Conservation (phyloP, 64 coral and sea anemone species). For the Catalaphyllia jardinei region DNA sequence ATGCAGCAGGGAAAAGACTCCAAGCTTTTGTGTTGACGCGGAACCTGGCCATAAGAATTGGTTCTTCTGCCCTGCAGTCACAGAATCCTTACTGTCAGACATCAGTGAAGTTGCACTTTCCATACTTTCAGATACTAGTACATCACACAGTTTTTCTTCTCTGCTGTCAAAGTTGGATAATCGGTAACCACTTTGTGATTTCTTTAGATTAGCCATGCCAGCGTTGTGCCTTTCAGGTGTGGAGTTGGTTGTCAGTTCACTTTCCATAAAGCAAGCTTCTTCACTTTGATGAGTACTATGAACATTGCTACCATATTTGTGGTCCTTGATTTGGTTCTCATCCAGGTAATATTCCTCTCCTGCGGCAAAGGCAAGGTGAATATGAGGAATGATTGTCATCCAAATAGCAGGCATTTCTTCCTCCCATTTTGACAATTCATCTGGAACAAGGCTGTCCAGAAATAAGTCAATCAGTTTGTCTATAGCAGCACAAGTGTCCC, state of each 20-base stretch:
- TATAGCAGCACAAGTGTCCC: conserved; percentile 17
- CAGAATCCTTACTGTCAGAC: not conserved
- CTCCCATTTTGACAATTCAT: conserved; percentile 43
- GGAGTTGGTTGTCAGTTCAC: not conserved
- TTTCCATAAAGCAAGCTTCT: not conserved
- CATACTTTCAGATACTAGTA: too few relatives aligned
- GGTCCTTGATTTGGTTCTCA: not conserved
- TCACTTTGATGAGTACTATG: not conserved
- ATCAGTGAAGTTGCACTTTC: not conserved
- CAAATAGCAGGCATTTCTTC: conserved; percentile 34
- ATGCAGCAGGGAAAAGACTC: conserved; percentile 42
- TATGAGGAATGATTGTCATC: conserved; percentile 32
- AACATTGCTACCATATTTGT: not conserved
- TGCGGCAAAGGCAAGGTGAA: conserved; percentile 49
- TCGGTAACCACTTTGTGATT: not conserved
- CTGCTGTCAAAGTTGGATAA: not conserved
- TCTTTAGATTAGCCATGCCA: not conserved
- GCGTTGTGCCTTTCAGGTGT: not conserved
- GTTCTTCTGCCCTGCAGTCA: too few relatives aligned
- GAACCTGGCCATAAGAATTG: conserved; percentile 39
- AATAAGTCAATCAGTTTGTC: conserved; percentile 59
- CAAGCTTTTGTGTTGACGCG: conserved; percentile 32
- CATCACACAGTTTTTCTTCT: too few relatives aligned
- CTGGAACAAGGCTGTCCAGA: conserved; percentile 32
- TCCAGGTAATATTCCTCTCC: conserved; percentile 16